Evolutionary conservation across 2,797 vertebrate genomes (phyloP).

Genomic region (Octomys mimax): DNA sequence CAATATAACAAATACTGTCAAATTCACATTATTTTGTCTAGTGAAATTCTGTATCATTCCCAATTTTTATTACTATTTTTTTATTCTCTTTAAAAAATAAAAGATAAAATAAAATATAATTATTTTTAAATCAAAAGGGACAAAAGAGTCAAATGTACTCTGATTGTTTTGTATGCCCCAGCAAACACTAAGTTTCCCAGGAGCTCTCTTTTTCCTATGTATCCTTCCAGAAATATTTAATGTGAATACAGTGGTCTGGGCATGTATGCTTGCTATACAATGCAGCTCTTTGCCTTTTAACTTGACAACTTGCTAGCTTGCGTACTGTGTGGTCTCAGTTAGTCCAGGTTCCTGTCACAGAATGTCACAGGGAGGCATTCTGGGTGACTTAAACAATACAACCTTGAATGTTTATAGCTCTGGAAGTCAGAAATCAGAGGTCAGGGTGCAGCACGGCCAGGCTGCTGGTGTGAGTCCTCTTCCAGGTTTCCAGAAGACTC

Average conservation of each 20-base stretch:
- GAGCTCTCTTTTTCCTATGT: not conserved
- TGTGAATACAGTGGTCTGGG: not conserved
- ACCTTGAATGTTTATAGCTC: not conserved
- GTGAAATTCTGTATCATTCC: too few species aligned
- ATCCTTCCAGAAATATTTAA: not conserved
- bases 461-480: not conserved
- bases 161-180: not conserved
- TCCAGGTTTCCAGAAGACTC: not conserved
- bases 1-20: too few species aligned
- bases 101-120: not conserved
- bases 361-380: not conserved
- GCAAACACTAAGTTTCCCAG: not conserved
- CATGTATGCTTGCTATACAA: too few species aligned
- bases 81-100: too few species aligned
- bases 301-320: not conserved
- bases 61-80: too few species aligned
- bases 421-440: not conserved
- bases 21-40: too few species aligned
- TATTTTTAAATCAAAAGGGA: not conserved
- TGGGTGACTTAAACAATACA: not conserved
- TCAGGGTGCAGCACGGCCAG: not conserved
- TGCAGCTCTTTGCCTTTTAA: not conserved
- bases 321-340: not conserved
- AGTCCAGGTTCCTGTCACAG: not conserved
- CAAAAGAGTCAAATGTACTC: not conserved